phyloP scores from a whole-genome alignment of 2,113 vertebrate genomes.

The Lethenteron reissneri region DNA sequence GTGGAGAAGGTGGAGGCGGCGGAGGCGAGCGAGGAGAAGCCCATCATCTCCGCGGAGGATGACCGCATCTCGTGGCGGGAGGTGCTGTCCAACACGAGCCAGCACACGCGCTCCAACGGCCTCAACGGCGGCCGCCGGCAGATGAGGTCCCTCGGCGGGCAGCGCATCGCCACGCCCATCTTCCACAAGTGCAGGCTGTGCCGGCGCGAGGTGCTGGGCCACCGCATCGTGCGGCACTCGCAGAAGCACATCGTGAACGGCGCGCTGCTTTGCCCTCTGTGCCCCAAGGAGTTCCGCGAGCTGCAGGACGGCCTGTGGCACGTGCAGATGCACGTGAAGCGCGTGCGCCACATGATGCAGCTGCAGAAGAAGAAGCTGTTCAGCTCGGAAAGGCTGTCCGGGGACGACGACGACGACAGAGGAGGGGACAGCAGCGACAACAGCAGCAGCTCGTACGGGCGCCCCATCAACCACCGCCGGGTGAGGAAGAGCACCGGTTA shows the following conservation, averaged over 20 bases:
- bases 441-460: background rate
- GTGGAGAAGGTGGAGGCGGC: conserved; percentile 31
- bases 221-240: conserved; percentile 62
- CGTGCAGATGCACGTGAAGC: conserved; percentile 54
- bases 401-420: too few relatives aligned
- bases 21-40: conserved; percentile 13
- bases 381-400: background rate
- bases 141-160: conserved; percentile 30
- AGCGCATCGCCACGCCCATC: conserved; percentile 20
- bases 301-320: conserved; percentile 60
- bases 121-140: conserved; percentile 28
- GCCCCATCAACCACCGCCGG: background rate
- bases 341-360: conserved; percentile 21
- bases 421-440: background rate
- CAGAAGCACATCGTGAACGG: conserved; percentile 59
- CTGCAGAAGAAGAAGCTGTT: background rate
- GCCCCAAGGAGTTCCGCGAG: conserved; percentile 50
- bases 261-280: conserved; percentile 59
- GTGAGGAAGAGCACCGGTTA: conserved; percentile 2
- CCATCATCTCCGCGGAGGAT: conserved; percentile 12
- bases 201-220: conserved; percentile 50
- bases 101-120: conserved; percentile 1
- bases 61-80: conserved; percentile 15
- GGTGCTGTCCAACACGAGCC: conserved; percentile 8
- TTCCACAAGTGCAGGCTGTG: conserved; percentile 65